Percentiles rank a stretch among this genome's conserved stretches.
These are phyloP conservation scores for Iselma pallidipennis DNA, from an alignment of 2,888 invertebrate genomes.

Conservation along the genomic window DNA sequence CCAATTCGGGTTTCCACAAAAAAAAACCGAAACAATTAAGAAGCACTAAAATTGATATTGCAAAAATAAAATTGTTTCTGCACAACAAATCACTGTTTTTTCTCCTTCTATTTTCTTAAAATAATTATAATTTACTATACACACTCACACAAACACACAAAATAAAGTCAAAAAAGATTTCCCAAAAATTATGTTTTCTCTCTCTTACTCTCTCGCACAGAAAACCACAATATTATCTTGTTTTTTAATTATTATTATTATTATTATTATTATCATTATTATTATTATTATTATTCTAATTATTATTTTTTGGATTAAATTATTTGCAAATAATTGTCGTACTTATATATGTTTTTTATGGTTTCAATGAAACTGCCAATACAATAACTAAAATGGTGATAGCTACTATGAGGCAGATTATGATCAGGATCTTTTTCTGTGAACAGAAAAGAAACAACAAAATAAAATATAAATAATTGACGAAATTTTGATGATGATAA, in stretches of 20 bases:
- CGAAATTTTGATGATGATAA: neutral
- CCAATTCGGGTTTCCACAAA: no score
- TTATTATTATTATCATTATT: neutral
- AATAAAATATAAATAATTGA: slow-evolving; percentile 53
- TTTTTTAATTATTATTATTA: neutral
- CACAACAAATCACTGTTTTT: no score
- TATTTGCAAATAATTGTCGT: neutral
- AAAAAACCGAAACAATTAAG: no score
- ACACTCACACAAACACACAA: neutral
- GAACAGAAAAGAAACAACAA: slow-evolving; percentile 65
- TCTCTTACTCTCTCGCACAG: neutral
- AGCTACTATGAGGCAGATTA: slow-evolving; percentile 80
- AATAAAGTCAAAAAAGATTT: neutral
- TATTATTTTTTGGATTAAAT: no score
- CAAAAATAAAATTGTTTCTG: no score
- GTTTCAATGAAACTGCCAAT: slow-evolving; percentile 56
- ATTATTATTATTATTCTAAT: neutral
- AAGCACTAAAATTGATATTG: no score
- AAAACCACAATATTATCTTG: neutral
- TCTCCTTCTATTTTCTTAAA: no score
- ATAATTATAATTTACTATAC: neutral
- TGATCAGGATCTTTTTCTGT: slow-evolving; percentile 89
- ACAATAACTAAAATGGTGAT: slow-evolving; percentile 77
- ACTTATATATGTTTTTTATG: neutral
- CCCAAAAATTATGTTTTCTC: neutral